Base-by-base conservation (phyloP, 1,140 invertebrate genomes). In the Trichomalopsis sarcophagae region DNA sequence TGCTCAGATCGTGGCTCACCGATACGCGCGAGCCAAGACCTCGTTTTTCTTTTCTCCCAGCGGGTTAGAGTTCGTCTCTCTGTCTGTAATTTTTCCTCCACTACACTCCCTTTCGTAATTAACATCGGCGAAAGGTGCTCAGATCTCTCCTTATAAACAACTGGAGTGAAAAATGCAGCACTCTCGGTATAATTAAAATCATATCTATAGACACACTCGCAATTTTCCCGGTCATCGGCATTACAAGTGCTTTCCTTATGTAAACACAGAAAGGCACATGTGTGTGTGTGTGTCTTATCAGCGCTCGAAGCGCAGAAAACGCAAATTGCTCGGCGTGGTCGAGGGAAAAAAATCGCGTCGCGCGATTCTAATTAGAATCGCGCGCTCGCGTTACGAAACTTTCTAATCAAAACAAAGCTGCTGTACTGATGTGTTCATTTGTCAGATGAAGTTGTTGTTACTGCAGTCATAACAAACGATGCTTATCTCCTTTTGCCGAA, bases 361-460 rank as follows among this genome's bases (percentile, higher is more conserved):
- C 14, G 14, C 14, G 14, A 62, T 62, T 62, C n/a, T 62, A 62
- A 62, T 62, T n/a, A 62, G 21, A 62, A 62, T 62, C 55, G 55
- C 55, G 55, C 55, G 55, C 55, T 62, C 55, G 55, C 21, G 55
- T 62, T 62, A 62, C 55, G 55, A 62, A 62, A 66, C 77, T 79
- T 79, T 79, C 77, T 79, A 79, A 78, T 78, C 44, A 62, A 79
- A 79, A 79, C 17, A 79, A 66, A 62, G 30, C 36, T 2, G n/a
- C 77, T 66, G 2, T 27, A 77, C 17, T 55, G 75, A 77, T 30
- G 50, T 66, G 55, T 79, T 79, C 77, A 77, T 77, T 77, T 77
- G 75, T 77, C 27, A n/a, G 77, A 79, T 79, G 30, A 79, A 79
- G 77, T 79, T 79, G 77, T 66, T 77, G 55, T 62, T 62, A 21